Base-by-base conservation (phyloP, 2,797 vertebrate genomes). In the Poecilia gillii region DNA sequence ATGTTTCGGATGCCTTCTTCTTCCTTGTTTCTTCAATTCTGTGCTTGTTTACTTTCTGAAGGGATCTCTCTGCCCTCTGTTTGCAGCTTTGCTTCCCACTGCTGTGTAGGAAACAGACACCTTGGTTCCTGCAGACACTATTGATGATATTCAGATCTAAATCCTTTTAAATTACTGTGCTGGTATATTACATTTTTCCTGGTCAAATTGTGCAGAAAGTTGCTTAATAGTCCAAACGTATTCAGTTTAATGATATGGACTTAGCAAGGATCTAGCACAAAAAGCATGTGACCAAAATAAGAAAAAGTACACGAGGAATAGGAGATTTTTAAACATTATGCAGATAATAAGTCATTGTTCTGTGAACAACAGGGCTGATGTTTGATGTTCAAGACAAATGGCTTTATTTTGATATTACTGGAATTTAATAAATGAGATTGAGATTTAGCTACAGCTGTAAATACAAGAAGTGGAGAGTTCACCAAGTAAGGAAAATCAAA, bases 21-120 rank as follows among this genome's bases (percentile, higher is more conserved):
- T 98, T 98, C 97, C 97, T 98, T 97, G 97, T 99, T 98, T 97
- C 98, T 96, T 99, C 98, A 98, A 98, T 98, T 97, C 96, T 94
- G 94, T 95, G 94, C 96, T 97, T 99, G 97, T 98, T 99, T 97
- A 98, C 92, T 93, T 96, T 99, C 96, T 96, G 98, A 97, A 96
- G 96, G 91, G 88, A 91, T 94, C 92, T 96, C 97, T 97, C 97
- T 94, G 91, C 92, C 91, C 87, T 91, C 89, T 89, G 87, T 88
- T 93, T 88, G 91, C 91, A 88, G 91, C 83, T 96, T 95, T 78
- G 87, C 94, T 92, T 91, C 97, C 97, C 95, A 97, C 96, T 91
- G 71, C 81, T 86, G 90, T 90, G 93, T 95, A 94, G 94, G 94
- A 81, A 93, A 92, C 89, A 79, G 92, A 91, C 91, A 92, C 91